phyloP scores from a whole-genome alignment of 64 coral and sea anemone species.

The Orbicella faveolata region DNA sequence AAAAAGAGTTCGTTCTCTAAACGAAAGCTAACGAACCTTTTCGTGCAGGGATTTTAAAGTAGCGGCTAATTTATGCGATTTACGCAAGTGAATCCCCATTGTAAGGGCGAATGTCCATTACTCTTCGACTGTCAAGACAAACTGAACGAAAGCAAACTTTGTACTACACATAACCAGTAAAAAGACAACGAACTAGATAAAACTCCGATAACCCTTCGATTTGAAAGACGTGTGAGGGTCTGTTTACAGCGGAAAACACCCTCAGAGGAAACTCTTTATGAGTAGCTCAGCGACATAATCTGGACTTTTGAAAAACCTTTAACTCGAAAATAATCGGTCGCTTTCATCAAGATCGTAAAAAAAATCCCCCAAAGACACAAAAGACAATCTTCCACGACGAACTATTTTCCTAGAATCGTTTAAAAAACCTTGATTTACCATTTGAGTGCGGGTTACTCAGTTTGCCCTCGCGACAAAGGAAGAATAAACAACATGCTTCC shows the following conservation, averaged over 20 bases:
- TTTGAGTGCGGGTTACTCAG: not conserved
- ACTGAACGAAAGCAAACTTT: not conserved
- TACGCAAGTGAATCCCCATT: conserved; percentile 22
- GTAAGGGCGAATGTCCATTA: not conserved
- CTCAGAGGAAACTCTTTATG: not conserved
- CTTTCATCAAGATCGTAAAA: not conserved
- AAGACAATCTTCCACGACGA: not conserved
- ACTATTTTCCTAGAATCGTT: not conserved
- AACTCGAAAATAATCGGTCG: not conserved
- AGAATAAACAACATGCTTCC: not conserved
- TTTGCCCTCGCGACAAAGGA: not conserved
- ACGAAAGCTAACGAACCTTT: not conserved
- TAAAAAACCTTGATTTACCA: not conserved
- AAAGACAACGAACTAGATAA: not conserved
- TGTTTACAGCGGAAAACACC: not conserved
- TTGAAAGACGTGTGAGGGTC: not conserved
- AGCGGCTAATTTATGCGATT: conserved; percentile 1
- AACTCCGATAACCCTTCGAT: not conserved
- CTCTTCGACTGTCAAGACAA: not conserved
- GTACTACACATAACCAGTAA: not conserved
- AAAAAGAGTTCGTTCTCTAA: not conserved
- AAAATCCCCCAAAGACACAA: not conserved
- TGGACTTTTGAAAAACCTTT: not conserved
- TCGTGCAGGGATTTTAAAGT: not conserved
- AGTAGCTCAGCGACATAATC: not conserved